Evolutionary conservation across 2,888 invertebrate species (phyloP).

Genomic region (Temnothorax unifasciatus): DNA sequence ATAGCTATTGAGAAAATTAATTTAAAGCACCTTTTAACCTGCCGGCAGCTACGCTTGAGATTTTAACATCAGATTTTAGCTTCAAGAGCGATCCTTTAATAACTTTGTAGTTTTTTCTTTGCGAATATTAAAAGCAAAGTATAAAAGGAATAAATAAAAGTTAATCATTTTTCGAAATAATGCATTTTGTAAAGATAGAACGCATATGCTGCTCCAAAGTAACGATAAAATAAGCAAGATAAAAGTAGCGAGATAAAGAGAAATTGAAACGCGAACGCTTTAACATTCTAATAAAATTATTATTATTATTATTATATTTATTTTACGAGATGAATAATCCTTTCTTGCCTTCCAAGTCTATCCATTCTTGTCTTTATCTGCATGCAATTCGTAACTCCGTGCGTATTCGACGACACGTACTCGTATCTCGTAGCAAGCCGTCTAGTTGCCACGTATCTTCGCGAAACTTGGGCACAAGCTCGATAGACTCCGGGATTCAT

Average conservation of each 20-base stretch:
- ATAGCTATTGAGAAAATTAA: slow-evolving; percentile 20
- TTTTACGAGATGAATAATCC: background rate
- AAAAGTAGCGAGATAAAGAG: background rate
- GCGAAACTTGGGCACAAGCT: slow-evolving; percentile 19
- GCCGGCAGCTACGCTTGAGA: background rate
- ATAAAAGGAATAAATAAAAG: slow-evolving; percentile 11
- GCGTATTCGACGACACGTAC: background rate
- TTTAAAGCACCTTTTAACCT: slow-evolving; percentile 22
- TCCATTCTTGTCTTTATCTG: background rate
- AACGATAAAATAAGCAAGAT: background rate
- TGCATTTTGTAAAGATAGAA: slow-evolving; percentile 8
- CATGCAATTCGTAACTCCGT: background rate
- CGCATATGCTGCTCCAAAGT: background rate
- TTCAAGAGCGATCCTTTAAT: slow-evolving; percentile 1
- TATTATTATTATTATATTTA: no score
- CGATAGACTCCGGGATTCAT: slow-evolving; percentile 7
- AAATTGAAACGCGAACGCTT: background rate
- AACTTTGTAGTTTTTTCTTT: slow-evolving; percentile 13
- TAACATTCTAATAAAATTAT: background rate
- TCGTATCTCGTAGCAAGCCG: background rate
- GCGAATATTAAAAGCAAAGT: slow-evolving; percentile 27
- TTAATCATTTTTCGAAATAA: slow-evolving; percentile 24
- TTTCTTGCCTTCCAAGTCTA: background rate
- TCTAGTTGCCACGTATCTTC: background rate
- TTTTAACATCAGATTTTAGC: slow-evolving; percentile 36